Base-by-base conservation (phyloP, 2,888 invertebrate genomes). In the Drosophila quinaria region DNA sequence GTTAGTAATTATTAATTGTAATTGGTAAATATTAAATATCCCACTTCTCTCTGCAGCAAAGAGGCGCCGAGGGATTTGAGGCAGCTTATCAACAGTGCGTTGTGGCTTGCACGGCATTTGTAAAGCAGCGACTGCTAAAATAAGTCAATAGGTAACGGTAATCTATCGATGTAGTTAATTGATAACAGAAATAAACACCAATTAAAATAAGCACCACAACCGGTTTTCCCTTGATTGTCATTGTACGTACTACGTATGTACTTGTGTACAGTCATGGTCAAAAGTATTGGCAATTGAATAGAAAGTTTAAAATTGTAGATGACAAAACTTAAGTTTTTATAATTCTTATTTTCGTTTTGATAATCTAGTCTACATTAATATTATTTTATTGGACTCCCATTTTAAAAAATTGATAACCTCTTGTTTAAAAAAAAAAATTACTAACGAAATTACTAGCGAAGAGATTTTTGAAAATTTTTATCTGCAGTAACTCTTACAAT, bases 11-110 rank as follows among this genome's bases (percentile, higher is more conserved):
- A 22, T 4, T 4, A 22, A 22, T 22, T 22, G 22, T 22, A 22
- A 22, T 22, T 22, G 4, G 4, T 22, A 22, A 22, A 22, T 22
- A 22, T 22, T 22, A 22, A 22, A 4, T 22, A 22, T 22, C 4
- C 22, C 22, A 22, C 4, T 22, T 22, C 11, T 1, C 31, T 47
- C 19, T 93, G 47, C 90, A 96, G 96, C 95, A 96, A 92, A 90
- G 92, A 39, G 95, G 94, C 54, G 94, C 94, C 55, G 94, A 93
- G 67, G 96, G 96, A 11, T 97, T 97, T 92, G 95, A 96, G 88
- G 95, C 95, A 88, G 96, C 96, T 76, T 97, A 95, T 88, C 94
- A 96, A 71, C 96, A 97, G 90, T 96, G 96, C 90, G 84, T 94
- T 1, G 93, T 96, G 66, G 95, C 95, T 63, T 95, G 95, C 81